phyloP scores from a whole-genome alignment of 2,113 vertebrate genomes.

The Corvus cornix region DNA sequence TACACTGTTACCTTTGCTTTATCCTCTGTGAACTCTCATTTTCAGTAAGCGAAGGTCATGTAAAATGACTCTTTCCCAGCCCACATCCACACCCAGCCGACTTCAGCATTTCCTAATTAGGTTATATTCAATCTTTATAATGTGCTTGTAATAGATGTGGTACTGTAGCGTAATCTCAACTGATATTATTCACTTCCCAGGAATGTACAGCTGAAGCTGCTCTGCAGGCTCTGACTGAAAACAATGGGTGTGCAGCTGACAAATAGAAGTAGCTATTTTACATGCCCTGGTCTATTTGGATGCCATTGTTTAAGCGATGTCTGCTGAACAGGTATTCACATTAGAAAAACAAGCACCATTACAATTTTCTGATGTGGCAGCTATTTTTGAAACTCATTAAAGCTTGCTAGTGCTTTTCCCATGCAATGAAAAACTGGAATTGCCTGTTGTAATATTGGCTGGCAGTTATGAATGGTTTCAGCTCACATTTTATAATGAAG shows the following conservation, averaged over 20 bases:
- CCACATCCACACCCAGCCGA: conserved; percentile 62
- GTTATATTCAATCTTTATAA: conserved; percentile 72
- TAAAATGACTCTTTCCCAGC: conserved; percentile 34
- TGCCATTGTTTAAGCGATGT: conserved; percentile 57
- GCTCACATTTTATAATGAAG: conserved; percentile 59
- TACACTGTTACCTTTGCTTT: conserved; percentile 25
- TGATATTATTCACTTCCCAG: conserved; percentile 81
- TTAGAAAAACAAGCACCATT: conserved; percentile 54
- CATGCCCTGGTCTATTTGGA: conserved; percentile 44
- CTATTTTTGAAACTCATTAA: conserved; percentile 60
- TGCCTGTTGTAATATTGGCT: conserved; percentile 56
- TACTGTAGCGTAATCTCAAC: conserved; percentile 77
- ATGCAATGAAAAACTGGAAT: conserved; percentile 58
- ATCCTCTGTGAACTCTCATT: conserved; percentile 38
- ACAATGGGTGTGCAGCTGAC: conserved; percentile 71
- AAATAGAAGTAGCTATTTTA: conserved; percentile 56
- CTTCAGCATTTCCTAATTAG: conserved; percentile 83
- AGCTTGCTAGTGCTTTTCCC: conserved; percentile 44
- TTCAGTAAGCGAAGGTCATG: conserved; percentile 1
- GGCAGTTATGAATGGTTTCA: conserved; percentile 60
- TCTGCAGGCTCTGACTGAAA: conserved; percentile 64
- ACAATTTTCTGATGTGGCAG: conserved; percentile 57
- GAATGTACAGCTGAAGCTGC: conserved; percentile 76
- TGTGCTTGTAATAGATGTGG: conserved; percentile 74
- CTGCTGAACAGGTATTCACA: conserved; percentile 62